Conservation (phyloP, 2,888 invertebrate species). For the Diogma glabrata region DNA sequence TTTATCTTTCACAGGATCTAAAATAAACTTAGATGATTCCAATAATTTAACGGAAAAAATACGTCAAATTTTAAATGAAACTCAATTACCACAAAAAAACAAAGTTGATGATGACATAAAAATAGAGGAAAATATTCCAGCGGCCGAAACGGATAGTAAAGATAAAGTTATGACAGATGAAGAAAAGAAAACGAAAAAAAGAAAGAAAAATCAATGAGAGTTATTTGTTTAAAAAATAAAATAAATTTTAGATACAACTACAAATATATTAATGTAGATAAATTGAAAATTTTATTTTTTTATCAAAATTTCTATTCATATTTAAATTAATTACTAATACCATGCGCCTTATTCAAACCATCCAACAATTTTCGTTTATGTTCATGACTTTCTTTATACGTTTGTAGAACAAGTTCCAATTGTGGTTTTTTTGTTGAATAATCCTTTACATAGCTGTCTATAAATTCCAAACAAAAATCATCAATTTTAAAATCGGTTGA, state of each 20-base stretch:
- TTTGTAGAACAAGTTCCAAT: slow-evolving; percentile 58
- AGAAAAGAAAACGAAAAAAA: too few relatives aligned
- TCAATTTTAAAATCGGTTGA: slow-evolving; percentile 40
- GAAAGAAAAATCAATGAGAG: too few relatives aligned
- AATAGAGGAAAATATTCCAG: slow-evolving; percentile 5
- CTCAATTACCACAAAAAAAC: too few relatives aligned
- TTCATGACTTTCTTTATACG: slow-evolving; percentile 53
- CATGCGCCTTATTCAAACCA: slow-evolving; percentile 58
- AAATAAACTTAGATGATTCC: neutral
- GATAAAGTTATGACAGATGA: too few relatives aligned
- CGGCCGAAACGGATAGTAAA: too few relatives aligned
- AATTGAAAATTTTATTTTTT: too few relatives aligned
- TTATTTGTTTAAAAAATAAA: too few relatives aligned
- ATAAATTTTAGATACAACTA: too few relatives aligned
- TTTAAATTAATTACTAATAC: too few relatives aligned
- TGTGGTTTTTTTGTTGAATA: slow-evolving; percentile 54
- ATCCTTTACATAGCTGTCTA: slow-evolving; percentile 48
- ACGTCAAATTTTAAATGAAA: neutral
- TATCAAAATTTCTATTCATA: too few relatives aligned
- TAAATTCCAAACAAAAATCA: slow-evolving; percentile 42
- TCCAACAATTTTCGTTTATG: slow-evolving; percentile 45
- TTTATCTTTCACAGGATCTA: slow-evolving; percentile 3
- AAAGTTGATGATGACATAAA: neutral
- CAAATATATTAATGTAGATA: too few relatives aligned
- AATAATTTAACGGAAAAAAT: slow-evolving; percentile 1